A percentile compares a stretch with the other conserved stretches of the same genome.
phyloP scores from a whole-genome alignment of 2,888 invertebrate genomes.

The Atrina japonica region DNA sequence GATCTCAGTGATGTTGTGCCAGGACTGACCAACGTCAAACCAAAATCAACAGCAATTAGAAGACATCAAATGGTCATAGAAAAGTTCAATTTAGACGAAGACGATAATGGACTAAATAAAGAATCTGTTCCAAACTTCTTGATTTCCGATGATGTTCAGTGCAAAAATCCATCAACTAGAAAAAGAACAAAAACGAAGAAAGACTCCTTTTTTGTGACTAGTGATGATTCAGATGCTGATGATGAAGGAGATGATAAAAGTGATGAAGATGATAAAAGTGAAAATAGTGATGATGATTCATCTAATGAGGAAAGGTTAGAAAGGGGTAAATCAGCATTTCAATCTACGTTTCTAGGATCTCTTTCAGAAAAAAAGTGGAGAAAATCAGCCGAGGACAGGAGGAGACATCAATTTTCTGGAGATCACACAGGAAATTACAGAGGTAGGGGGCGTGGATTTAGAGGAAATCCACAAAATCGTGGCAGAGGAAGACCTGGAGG shows the following conservation, averaged over 20 bases:
- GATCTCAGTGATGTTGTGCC: slow-evolving; percentile 1
- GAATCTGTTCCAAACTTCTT: slow-evolving; percentile 11
- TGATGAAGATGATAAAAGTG: slow-evolving; percentile 9
- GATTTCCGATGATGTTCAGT: too few species aligned
- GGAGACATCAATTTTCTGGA: slow-evolving; percentile 43
- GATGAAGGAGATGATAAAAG: slow-evolving; percentile 11
- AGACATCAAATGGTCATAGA: slow-evolving; percentile 56
- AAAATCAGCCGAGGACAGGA: slow-evolving; percentile 38
- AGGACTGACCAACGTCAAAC: not conserved
- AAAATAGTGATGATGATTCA: slow-evolving; percentile 7
- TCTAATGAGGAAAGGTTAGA: slow-evolving; percentile 12
- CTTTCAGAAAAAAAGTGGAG: slow-evolving; percentile 43
- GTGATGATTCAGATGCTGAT: slow-evolving; percentile 20
- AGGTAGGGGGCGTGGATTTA: too few species aligned
- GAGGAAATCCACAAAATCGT: too few species aligned
- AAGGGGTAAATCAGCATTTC: slow-evolving; percentile 48
- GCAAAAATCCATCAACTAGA: too few species aligned
- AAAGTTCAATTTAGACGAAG: slow-evolving; percentile 46
- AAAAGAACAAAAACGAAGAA: slow-evolving; percentile 15
- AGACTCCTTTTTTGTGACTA: slow-evolving; percentile 43
- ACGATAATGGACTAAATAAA: slow-evolving; percentile 13
- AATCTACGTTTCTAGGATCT: slow-evolving; percentile 54
- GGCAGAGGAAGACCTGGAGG: too few species aligned
- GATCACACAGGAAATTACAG: slow-evolving; percentile 1
- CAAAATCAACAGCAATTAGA: too few species aligned